Base-by-base conservation (phyloP, 2,797 vertebrate species). In the Lepus townsendii region DNA sequence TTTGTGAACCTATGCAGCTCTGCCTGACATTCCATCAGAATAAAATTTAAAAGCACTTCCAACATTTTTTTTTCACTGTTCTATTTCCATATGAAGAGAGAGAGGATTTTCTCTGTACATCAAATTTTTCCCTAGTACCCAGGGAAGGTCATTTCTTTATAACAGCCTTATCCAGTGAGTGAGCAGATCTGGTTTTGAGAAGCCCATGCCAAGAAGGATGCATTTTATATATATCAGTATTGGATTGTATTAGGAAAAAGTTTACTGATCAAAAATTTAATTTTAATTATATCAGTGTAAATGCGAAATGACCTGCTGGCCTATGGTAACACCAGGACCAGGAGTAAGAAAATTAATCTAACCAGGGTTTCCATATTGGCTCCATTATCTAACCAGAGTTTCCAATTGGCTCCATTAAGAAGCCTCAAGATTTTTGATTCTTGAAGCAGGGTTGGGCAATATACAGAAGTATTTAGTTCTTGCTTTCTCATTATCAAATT, bases 21-120 rank as follows among this genome's bases (percentile, higher is more conserved):
- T 83, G 62, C 72, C 92, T 93, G 94, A 96, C 90, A 95, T 24
- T 85, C 30, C 76, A 93, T 91, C 69, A 96, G 19, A 91, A 35
- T 73, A 10, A 0, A 94, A 82, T 88, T 78, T 62, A 30, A 42
- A 85, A 88, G 94, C 35, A 80, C 72, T 24, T 78, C 65, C 54
- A 90, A 88, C 4, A 73, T 86, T 69, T 42, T 83, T 42, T 83
- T 65, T 7, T 66, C 88, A 73, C 71, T 96, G 30, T 54, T 66
- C 20, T 32, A 72, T 89, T 94, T 97, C 80, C 84, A 96, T 66
- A 65, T 82, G 5, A 84, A 5, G 52, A 72, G 30, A 62, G 20
- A 90, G 35, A 42, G 88, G 24, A 88, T 7, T 71, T 83, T 83
- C 30, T 60, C 38, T 93, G 54, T 5, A 24, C 26, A 5, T 24